Conservation (phyloP, 2,797 vertebrate genomes). For the Bradypodion ventrale region DNA sequence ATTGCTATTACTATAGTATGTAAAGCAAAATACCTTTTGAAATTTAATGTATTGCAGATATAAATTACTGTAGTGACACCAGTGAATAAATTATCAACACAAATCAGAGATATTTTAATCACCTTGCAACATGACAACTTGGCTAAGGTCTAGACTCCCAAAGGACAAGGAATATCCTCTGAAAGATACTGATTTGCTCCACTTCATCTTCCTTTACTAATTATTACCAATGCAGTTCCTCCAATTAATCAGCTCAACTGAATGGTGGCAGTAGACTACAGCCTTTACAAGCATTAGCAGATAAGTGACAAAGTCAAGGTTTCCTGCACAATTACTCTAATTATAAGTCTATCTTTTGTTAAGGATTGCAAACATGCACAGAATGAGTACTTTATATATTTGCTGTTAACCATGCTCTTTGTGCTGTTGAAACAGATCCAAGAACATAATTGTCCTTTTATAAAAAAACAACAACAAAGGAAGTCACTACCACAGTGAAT, state of each 20-base stretch:
- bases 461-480: neutral
- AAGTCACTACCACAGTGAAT: neutral
- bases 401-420: constrained; percentile 55
- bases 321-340: constrained; percentile 74
- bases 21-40: neutral
- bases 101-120: constrained; percentile 54
- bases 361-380: constrained; percentile 39
- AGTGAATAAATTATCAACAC: constrained; percentile 55
- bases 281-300: constrained; percentile 78
- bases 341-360: constrained; percentile 72
- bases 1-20: neutral
- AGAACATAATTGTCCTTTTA: constrained; percentile 6
- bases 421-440: constrained; percentile 10
- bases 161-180: constrained; percentile 59
- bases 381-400: constrained; percentile 27
- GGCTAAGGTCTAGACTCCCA: constrained; percentile 57
- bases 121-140: constrained; percentile 52
- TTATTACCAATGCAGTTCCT: constrained; percentile 78
- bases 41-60: neutral
- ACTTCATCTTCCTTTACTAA: constrained; percentile 76
- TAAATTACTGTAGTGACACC: constrained; percentile 2
- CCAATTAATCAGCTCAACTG: constrained; percentile 76
- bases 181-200: constrained; percentile 75
- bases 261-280: constrained; percentile 73
- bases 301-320: constrained; percentile 72